Conservation (phyloP, 1,140 invertebrate genomes). For the Uloborus diversus region DNA sequence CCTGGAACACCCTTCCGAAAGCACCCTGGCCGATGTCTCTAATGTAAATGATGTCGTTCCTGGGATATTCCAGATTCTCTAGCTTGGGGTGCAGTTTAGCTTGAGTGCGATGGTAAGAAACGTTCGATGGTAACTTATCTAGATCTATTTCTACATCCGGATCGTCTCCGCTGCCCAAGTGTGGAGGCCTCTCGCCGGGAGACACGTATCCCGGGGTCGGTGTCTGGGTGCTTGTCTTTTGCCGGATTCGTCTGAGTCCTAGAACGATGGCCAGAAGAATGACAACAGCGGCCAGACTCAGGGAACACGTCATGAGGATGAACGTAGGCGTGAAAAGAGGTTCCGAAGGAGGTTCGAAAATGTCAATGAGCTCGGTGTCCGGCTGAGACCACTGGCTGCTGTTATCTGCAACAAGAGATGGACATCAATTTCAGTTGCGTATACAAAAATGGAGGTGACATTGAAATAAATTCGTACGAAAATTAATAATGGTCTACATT, state of each 20-base stretch:
- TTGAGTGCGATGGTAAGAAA: slow-evolving; percentile 84
- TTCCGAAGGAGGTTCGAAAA: slow-evolving; percentile 46
- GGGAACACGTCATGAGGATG: slow-evolving; percentile 76
- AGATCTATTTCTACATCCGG: slow-evolving; percentile 81
- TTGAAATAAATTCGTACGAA: too few species aligned
- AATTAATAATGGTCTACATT: too few species aligned
- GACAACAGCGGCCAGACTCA: slow-evolving; percentile 76
- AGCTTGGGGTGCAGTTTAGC: slow-evolving; percentile 89
- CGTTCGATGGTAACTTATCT: slow-evolving; percentile 86
- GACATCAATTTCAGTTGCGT: too few species aligned
- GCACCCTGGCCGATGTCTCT: slow-evolving; percentile 93
- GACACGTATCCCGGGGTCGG: slow-evolving; percentile 28
- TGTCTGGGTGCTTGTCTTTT: slow-evolving; percentile 10
- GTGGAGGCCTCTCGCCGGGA: slow-evolving; percentile 72
- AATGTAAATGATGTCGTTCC: slow-evolving; percentile 95
- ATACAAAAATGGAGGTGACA: too few species aligned
- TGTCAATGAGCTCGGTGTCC: slow-evolving; percentile 47
- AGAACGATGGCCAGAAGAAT: slow-evolving; percentile 65
- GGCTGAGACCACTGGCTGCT: slow-evolving; percentile 50
- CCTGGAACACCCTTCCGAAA: slow-evolving; percentile 93
- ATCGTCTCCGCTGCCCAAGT: slow-evolving; percentile 75
- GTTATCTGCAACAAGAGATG: slow-evolving; percentile 41
- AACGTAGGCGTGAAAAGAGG: slow-evolving; percentile 78
- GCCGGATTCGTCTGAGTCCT: slow-evolving; percentile 34
- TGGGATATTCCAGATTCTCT: slow-evolving; percentile 91